A percentile compares a stretch with the other conserved stretches of the same genome.
These are phyloP conservation scores for Hippasteria phrygiana DNA, from an alignment of 53 echinoderm and acorn worm genomes.

Conservation along the genomic window DNA sequence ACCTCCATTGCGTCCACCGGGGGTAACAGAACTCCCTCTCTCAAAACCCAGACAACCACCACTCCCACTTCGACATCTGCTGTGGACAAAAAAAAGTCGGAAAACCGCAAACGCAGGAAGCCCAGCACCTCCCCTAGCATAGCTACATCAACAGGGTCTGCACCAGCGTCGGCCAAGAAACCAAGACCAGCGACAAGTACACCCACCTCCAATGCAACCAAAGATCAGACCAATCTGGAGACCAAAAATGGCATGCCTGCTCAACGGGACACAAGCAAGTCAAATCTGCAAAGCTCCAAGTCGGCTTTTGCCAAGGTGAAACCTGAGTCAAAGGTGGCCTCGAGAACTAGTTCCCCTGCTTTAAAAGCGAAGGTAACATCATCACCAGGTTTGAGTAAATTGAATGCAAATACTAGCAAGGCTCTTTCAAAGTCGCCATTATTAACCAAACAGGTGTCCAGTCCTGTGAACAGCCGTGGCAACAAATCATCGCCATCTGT, in stretches of 20 bases:
- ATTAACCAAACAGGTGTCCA: constrained; percentile 25
- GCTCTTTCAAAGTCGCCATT: constrained; percentile 54
- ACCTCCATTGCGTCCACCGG: neutral
- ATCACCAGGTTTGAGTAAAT: constrained; percentile 57
- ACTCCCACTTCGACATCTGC: constrained; percentile 64
- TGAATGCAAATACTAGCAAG: constrained; percentile 42
- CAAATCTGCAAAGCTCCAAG: constrained; percentile 42
- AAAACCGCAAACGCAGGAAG: constrained; percentile 91
- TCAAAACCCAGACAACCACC: constrained; percentile 60
- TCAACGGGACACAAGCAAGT: constrained; percentile 31
- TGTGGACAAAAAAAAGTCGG: constrained; percentile 90
- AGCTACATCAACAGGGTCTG: constrained; percentile 48
- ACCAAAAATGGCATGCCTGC: constrained; percentile 66
- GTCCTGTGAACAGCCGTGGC: constrained; percentile 19
- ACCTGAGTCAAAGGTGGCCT: constrained; percentile 17
- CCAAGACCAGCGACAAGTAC: constrained; percentile 9
- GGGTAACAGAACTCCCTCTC: constrained; percentile 36
- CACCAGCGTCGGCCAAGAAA: constrained; percentile 31
- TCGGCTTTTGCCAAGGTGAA: constrained; percentile 64
- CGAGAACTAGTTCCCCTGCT: constrained; percentile 62
- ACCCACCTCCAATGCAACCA: constrained; percentile 47
- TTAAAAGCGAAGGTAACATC: constrained; percentile 38
- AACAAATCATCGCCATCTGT: constrained; percentile 36
- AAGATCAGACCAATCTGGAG: constrained; percentile 31
- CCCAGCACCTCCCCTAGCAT: constrained; percentile 48